Percentiles rank a stretch among this genome's conserved stretches.
Conservation (phyloP, 2,113 vertebrate genomes). For the Anseranas semipalmata region DNA sequence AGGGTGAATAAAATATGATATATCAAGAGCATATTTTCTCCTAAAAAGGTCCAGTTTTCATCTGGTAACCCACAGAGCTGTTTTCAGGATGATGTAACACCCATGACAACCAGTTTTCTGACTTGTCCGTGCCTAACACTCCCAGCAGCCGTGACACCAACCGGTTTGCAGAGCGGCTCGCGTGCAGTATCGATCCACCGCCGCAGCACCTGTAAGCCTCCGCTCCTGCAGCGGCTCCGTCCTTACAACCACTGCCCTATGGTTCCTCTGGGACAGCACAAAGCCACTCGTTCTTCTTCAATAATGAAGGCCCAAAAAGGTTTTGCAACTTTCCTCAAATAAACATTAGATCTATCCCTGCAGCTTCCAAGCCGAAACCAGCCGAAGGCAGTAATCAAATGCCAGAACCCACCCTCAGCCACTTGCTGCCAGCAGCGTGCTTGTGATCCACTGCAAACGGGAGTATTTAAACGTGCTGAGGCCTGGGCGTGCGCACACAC, state of each 20-base stretch:
- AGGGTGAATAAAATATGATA: not conserved
- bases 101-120: not conserved
- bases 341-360: not conserved
- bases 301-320: not conserved
- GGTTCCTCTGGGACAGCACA: too few relatives aligned
- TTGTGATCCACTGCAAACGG: not conserved
- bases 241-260: too few relatives aligned
- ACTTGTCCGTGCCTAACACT: not conserved
- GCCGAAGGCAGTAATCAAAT: not conserved
- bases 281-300: not conserved
- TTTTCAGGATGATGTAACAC: not conserved
- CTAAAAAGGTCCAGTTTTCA: not conserved
- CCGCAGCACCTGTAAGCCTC: fast-evolving
- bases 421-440: fast-evolving
- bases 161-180: not conserved
- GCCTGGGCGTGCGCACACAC: too few relatives aligned
- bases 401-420: not conserved
- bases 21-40: not conserved
- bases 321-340: not conserved
- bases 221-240: not conserved
- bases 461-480: not conserved
- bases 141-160: not conserved
- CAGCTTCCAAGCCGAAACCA: not conserved
- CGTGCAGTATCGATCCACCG: not conserved
- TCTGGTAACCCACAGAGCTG: not conserved